Conservation (phyloP, 2,113 vertebrate species). For the Heteronetta atricapilla region DNA sequence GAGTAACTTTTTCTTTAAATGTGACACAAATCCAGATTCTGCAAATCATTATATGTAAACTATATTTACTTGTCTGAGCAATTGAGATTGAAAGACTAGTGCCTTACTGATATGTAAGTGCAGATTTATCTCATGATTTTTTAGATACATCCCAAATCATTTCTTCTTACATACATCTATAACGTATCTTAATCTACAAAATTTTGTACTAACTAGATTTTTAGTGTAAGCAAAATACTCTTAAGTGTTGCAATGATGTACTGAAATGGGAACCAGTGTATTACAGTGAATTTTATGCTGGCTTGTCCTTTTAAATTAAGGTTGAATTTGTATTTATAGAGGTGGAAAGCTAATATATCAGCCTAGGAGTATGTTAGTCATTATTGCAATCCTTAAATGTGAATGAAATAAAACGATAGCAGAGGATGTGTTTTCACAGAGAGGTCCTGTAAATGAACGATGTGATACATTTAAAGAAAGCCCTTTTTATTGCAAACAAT, state of each 20-base stretch:
- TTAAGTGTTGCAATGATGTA: neutral
- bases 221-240: neutral
- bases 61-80: neutral
- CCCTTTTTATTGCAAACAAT: neutral
- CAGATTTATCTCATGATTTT: neutral
- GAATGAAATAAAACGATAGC: neutral
- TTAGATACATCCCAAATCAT: neutral
- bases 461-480: conserved; percentile 25
- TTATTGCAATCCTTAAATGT: neutral
- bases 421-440: neutral
- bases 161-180: neutral
- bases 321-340: neutral
- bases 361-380: neutral
- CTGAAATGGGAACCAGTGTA: neutral
- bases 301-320: neutral
- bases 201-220: neutral
- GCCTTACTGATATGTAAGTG: neutral
- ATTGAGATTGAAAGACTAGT: neutral
- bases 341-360: neutral
- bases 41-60: neutral
- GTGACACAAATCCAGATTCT: neutral
- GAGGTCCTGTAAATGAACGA: neutral
- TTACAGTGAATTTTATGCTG: neutral
- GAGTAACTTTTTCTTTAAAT: neutral
- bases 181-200: neutral